Percentiles rank a stretch among this genome's conserved stretches.
Conservation (phyloP, 2,888 invertebrate species). For the Amblyjoppa proteus region DNA sequence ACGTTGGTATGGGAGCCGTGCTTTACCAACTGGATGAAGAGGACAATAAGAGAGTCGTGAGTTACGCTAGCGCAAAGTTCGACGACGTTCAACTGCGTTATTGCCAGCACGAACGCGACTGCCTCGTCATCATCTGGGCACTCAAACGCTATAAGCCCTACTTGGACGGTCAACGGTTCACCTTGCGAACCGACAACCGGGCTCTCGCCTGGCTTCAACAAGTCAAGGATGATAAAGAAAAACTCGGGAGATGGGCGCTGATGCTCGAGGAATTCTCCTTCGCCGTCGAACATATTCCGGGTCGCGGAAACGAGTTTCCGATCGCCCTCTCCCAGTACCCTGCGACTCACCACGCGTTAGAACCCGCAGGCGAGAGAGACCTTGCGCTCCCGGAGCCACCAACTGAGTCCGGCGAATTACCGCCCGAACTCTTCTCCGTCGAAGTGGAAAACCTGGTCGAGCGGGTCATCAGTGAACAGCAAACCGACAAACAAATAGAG, state of each 20-base stretch:
- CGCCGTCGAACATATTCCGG: background rate
- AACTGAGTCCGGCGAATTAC: too few species aligned
- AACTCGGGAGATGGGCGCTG: background rate
- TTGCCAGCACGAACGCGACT: too few species aligned
- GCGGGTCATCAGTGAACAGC: too few species aligned
- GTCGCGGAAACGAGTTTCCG: background rate
- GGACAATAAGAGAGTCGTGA: constrained; percentile 21
- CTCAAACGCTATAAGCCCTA: background rate
- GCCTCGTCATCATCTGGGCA: too few species aligned
- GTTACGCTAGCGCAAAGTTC: too few species aligned
- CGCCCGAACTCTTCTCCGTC: too few species aligned
- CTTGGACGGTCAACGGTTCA: background rate
- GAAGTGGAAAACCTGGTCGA: too few species aligned
- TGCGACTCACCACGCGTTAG: too few species aligned
- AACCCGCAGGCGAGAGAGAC: too few species aligned
- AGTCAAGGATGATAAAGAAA: background rate
- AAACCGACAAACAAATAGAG: too few species aligned
- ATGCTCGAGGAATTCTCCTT: constrained; percentile 1
- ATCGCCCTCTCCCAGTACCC: background rate
- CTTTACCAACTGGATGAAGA: constrained; percentile 14
- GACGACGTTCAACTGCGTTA: too few species aligned
- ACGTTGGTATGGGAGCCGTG: constrained; percentile 3
- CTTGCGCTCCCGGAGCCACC: too few species aligned
- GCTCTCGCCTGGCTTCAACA: background rate
- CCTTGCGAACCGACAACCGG: background rate